These are phyloP conservation scores for Mormyrus proboscirostris DNA, from an alignment of 2,797 vertebrate genomes.

Conservation along the genomic window DNA sequence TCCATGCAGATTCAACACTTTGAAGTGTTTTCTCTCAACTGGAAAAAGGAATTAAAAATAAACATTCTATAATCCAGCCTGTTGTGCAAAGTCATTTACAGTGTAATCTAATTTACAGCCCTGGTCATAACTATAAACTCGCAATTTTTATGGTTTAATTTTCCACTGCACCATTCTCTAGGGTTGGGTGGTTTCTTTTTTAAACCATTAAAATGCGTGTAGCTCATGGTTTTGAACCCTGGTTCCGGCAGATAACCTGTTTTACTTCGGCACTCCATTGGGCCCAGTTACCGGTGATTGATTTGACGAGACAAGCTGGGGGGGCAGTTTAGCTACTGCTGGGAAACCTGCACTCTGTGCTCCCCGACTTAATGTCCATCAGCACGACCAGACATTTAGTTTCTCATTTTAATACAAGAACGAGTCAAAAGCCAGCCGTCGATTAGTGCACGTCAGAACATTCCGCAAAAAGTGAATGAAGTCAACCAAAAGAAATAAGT, in stretches of 20 bases:
- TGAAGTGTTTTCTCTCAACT: not conserved
- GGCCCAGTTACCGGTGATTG: not conserved
- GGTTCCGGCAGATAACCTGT: not conserved
- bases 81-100: slow-evolving; percentile 10
- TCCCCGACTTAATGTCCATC: not conserved
- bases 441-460: not conserved
- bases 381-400: not conserved
- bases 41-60: slow-evolving; percentile 9
- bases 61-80: slow-evolving; percentile 4
- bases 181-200: not conserved
- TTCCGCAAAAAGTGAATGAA: not conserved
- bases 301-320: not conserved
- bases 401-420: slow-evolving; percentile 8
- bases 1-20: not conserved
- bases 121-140: not conserved
- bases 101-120: slow-evolving; percentile 2
- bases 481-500: not conserved
- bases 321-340: not conserved
- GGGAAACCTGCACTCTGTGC: not conserved
- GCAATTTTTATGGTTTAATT: not conserved
- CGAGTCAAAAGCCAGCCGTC: not conserved
- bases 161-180: slow-evolving; percentile 1
- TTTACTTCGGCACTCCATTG: not conserved
- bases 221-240: not conserved
- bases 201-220: not conserved